Evolutionary conservation across 2,113 vertebrate species (phyloP).

Genomic region (Oncorhynchus clarkii): DNA sequence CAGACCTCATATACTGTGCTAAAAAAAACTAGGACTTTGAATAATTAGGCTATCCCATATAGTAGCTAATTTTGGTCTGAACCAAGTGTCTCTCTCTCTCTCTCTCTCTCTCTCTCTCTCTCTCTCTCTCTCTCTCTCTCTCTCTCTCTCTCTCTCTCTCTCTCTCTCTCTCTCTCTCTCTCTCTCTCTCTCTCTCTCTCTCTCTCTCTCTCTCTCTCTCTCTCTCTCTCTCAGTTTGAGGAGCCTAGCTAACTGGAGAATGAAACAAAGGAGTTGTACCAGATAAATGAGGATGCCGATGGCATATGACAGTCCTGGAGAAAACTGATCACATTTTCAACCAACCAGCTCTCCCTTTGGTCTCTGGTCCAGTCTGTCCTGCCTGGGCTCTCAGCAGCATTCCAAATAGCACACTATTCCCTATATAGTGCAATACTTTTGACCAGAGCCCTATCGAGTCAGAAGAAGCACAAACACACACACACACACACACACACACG

Average conservation of each 20-base stretch:
- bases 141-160: constrained; percentile 13
- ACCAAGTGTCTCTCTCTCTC: neutral
- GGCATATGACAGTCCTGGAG: constrained; percentile 67
- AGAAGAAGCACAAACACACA: too few relatives aligned
- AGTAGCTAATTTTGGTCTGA: constrained; percentile 3
- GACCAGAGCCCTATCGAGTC: too few relatives aligned
- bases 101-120: neutral
- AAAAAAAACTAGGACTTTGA: constrained; percentile 43
- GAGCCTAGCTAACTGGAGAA: constrained; percentile 17
- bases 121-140: neutral
- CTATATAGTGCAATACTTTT: too few relatives aligned
- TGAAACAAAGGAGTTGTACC: constrained; percentile 67
- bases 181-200: neutral
- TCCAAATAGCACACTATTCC: too few relatives aligned
- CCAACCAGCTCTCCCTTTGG: constrained; percentile 51
- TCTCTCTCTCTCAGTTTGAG: neutral
- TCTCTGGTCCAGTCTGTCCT: constrained; percentile 45
- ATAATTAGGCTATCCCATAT: constrained; percentile 42
- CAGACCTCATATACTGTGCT: constrained; percentile 40
- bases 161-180: neutral
- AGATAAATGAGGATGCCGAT: constrained; percentile 74
- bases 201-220: neutral
- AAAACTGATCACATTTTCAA: constrained; percentile 60
- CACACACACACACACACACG: too few relatives aligned
- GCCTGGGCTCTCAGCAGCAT: too few relatives aligned